Evolutionary conservation across 2,888 invertebrate genomes (phyloP).

Genomic region (Crematogaster levior): DNA sequence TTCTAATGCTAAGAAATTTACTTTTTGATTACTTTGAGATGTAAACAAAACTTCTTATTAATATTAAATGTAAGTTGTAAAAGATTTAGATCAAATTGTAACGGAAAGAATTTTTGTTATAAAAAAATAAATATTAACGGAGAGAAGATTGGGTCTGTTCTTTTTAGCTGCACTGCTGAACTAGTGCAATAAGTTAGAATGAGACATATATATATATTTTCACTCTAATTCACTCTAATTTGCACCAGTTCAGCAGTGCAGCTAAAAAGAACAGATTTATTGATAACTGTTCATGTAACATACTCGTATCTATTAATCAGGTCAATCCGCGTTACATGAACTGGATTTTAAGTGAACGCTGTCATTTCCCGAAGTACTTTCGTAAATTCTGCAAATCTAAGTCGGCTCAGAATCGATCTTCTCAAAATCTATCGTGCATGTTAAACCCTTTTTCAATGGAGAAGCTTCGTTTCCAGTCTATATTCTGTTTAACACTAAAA

Average conservation of each 20-base stretch:
- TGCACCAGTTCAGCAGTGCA: too few species aligned
- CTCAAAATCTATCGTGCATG: not conserved
- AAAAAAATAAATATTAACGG: not conserved
- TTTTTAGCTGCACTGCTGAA: too few species aligned
- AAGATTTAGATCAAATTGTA: not conserved
- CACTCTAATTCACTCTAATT: too few species aligned
- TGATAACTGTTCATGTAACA: not conserved
- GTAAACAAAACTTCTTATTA: not conserved
- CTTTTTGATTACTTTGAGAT: not conserved
- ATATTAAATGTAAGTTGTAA: not conserved
- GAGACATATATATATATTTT: too few species aligned
- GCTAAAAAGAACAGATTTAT: too few species aligned
- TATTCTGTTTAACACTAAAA: not conserved
- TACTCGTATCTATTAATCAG: not conserved
- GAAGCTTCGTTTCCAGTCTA: not conserved
- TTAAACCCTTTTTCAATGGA: constrained; percentile 5
- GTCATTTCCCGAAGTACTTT: not conserved
- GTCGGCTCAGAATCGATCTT: not conserved
- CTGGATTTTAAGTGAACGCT: constrained; percentile 2
- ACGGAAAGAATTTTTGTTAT: not conserved
- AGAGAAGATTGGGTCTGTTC: too few species aligned
- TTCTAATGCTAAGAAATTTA: not conserved
- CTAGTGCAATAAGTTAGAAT: too few species aligned
- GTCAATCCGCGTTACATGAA: not conserved
- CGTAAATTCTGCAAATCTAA: not conserved